These are phyloP conservation scores for Trilocha varians DNA, from an alignment of 2,888 invertebrate species.

Conservation along the genomic window DNA sequence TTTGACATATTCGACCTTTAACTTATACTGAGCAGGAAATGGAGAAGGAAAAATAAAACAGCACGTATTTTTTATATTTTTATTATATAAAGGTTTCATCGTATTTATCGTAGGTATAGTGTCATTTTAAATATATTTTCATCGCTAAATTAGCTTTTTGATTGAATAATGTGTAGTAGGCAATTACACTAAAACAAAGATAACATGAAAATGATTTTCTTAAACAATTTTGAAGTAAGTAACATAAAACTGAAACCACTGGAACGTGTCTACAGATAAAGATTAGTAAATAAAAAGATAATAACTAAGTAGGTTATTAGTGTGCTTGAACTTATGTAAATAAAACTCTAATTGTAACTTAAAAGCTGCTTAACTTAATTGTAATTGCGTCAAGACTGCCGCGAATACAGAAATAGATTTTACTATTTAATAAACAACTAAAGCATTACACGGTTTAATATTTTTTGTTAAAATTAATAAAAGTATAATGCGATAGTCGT, in stretches of 20 bases:
- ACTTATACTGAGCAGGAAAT: constrained; percentile 6
- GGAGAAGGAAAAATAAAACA: constrained; percentile 31
- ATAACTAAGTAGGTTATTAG: constrained; percentile 49
- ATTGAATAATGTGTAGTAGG: constrained; percentile 69
- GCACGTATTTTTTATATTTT: constrained; percentile 44
- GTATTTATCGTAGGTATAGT: constrained; percentile 67
- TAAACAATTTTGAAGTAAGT: constrained; percentile 10
- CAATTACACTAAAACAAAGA: constrained; percentile 53
- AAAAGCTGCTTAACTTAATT: constrained; percentile 63
- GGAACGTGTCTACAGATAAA: constrained; percentile 22
- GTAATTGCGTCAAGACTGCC: constrained; percentile 32
- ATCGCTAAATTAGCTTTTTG: constrained; percentile 55
- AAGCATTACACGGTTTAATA: not conserved
- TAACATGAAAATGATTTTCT: constrained; percentile 22
- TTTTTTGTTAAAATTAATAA: not conserved
- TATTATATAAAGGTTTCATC: constrained; percentile 68
- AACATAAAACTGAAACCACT: constrained; percentile 24
- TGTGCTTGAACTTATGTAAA: constrained; percentile 60
- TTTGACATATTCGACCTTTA: no score
- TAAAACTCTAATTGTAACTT: constrained; percentile 49
- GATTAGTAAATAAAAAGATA: constrained; percentile 39
- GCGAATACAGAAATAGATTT: constrained; percentile 36
- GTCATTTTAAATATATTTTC: constrained; percentile 62
- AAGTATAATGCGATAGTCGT: constrained; percentile 10
- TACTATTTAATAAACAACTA: constrained; percentile 19